These are phyloP conservation scores for Taurulus bubalis DNA, from an alignment of 2,113 vertebrate species.

Conservation along the genomic window DNA sequence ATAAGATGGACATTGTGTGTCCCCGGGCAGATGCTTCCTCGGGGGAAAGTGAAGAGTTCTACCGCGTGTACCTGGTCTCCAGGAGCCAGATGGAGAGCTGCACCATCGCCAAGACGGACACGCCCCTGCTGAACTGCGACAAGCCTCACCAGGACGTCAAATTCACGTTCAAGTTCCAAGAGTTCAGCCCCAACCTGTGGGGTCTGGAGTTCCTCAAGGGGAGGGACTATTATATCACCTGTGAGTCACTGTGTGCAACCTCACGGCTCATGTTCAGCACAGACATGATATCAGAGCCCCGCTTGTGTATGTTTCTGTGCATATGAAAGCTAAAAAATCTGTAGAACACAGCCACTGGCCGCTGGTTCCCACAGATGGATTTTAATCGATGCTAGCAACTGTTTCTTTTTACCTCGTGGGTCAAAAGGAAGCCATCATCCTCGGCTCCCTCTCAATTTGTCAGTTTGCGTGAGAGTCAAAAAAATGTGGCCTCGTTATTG, in stretches of 20 bases:
- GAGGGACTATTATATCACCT: slow-evolving; percentile 97
- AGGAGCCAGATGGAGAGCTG: slow-evolving; percentile 94
- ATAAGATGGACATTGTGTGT: slow-evolving; percentile 99
- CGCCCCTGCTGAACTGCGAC: slow-evolving; percentile 95
- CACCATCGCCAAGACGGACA: slow-evolving; percentile 90
- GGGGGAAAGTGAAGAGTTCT: slow-evolving; percentile 92
- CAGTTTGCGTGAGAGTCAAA: slow-evolving; percentile 66
- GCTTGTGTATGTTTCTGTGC: not conserved
- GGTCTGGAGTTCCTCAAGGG: slow-evolving; percentile 97
- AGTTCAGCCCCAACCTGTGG: slow-evolving; percentile 99
- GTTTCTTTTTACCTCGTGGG: not conserved
- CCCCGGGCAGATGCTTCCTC: slow-evolving; percentile 89
- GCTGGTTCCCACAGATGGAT: slow-evolving; percentile 61
- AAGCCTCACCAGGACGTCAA: slow-evolving; percentile 97
- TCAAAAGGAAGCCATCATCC: slow-evolving; percentile 40
- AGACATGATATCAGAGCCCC: not conserved
- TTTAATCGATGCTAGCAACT: slow-evolving; percentile 29
- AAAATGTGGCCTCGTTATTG: slow-evolving; percentile 64
- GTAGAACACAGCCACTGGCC: slow-evolving; percentile 10
- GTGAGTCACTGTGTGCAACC: slow-evolving; percentile 84
- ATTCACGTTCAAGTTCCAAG: slow-evolving; percentile 99
- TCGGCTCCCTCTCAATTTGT: slow-evolving; percentile 64
- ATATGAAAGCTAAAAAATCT: slow-evolving; percentile 6
- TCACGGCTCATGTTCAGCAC: not conserved
- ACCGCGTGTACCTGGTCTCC: slow-evolving; percentile 96